Evolutionary conservation across 2,797 vertebrate genomes (phyloP), one percentile per base, ranked within the genome.

Genomic region (Labroides dimidiatus): DNA sequence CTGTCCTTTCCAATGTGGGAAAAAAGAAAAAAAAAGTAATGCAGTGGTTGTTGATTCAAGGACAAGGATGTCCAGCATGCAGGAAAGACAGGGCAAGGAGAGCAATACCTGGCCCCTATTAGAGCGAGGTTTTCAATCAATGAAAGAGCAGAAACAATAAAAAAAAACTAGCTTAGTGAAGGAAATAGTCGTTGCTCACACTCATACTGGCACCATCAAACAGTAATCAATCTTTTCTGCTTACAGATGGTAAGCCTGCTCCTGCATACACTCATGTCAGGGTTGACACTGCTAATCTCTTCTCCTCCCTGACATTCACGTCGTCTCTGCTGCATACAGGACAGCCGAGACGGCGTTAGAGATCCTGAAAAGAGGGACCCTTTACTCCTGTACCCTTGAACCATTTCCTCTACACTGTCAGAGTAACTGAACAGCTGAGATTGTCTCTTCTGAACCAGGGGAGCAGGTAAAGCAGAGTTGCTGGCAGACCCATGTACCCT

Each of bases 201-300:
- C 61, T 7, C n/a, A 64, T 3, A 1, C 63, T 49, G 9, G 30
- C 62, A 60, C 23, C 64, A 16, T 39, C 60, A 41, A 12, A 57
- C 47, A 73, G 77, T 87, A 76, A 91, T 91, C 79, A 84, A 87
- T 91, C 85, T 84, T 68, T 89, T 87, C 84, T 78, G 77, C 61
- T 71, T 86, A 78, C 73, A 88, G 88, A 86, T 79, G 62, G 59
- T 72, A 57, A 65, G 24, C 60, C 75, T 45, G 86, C 71, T 85
- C 73, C 54, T 65, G 63, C 67, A 85, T 87, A 89, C 87, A 90
- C 86, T 82, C 81, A 74, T 45, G 47, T 80, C 76, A 77, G 78
- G 65, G 57, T 44, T 63, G 79, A 84, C 81, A 71, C 74, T 16
- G 60, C 78, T 89, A 82, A 89, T 87, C 80, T 82, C 64, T 72